phyloP scores from a whole-genome alignment of 2,797 vertebrate genomes.

The Trichosurus vulpecula region DNA sequence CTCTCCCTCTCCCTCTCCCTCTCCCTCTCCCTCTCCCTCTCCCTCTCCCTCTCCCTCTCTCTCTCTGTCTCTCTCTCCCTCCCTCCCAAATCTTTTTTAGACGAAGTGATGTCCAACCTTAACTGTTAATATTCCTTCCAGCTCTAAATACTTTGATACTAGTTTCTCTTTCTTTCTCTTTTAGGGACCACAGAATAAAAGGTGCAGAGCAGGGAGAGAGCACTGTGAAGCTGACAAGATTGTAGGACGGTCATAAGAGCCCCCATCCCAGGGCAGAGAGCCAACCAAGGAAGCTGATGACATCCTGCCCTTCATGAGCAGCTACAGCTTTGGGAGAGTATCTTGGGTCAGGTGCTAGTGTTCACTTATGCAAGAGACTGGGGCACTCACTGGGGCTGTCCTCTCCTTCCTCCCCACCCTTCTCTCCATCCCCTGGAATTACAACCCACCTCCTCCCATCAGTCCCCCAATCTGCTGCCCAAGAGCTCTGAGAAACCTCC shows the following conservation, averaged over 20 bases:
- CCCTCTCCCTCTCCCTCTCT: no score
- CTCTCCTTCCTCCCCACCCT: not conserved
- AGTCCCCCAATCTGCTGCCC: not conserved
- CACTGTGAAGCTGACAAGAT: not conserved
- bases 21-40: no score
- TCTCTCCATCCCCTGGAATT: not conserved
- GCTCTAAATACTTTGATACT: not conserved
- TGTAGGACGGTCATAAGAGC: not conserved
- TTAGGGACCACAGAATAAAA: not conserved
- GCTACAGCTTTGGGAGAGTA: not conserved
- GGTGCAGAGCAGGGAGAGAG: not conserved
- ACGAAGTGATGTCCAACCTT: not conserved
- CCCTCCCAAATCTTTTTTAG: not conserved
- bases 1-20: not conserved
- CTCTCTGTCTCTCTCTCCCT: no score
- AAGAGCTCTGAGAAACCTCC: not conserved
- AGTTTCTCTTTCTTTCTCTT: no score
- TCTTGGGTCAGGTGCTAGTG: not conserved
- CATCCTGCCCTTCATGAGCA: accelerated
- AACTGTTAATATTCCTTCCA: not conserved
- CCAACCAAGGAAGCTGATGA: not conserved
- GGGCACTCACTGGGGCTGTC: not conserved
- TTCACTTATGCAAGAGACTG: no score
- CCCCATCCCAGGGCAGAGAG: not conserved
- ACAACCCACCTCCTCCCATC: accelerated